Percentiles rank a stretch among this genome's conserved stretches.
Conservation (phyloP, 2,113 vertebrate genomes). For the Laterallus jamaicensis region DNA sequence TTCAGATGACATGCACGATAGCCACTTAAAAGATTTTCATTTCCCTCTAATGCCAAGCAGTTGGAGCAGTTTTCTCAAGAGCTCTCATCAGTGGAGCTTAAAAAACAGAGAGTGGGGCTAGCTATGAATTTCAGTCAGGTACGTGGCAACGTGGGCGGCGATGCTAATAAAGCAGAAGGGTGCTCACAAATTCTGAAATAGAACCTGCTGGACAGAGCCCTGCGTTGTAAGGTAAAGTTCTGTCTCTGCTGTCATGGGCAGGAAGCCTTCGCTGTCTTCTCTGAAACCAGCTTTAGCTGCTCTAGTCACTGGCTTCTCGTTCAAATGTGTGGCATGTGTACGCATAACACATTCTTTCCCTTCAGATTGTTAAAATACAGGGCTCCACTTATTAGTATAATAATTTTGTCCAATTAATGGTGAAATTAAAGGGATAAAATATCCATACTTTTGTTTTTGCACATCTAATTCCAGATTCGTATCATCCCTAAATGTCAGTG, state of each 20-base stretch:
- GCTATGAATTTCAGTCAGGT: not conserved
- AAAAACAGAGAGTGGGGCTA: not conserved
- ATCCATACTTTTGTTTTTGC: slow-evolving; percentile 9
- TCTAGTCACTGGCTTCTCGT: not conserved
- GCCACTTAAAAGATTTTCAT: slow-evolving; percentile 57
- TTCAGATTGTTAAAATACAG: not conserved
- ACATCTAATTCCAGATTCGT: slow-evolving; percentile 40
- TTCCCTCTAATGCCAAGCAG: slow-evolving; percentile 54
- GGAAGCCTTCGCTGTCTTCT: not conserved
- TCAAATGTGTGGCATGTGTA: not conserved
- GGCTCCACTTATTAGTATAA: not conserved
- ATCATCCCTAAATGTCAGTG: slow-evolving; percentile 29
- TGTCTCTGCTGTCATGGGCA: not conserved
- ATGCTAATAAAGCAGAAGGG: not conserved
- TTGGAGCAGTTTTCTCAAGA: slow-evolving; percentile 33
- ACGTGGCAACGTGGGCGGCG: not conserved
- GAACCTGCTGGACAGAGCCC: not conserved
- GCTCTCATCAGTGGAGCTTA: not conserved
- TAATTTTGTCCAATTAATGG: not conserved
- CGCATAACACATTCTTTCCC: not conserved
- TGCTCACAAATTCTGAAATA: not conserved
- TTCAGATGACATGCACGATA: slow-evolving; percentile 48
- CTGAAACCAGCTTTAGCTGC: not conserved
- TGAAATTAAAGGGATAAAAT: slow-evolving; percentile 9
- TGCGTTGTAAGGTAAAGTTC: not conserved